These are phyloP conservation scores for Romanogobio albipinnatus DNA, from an alignment of 2,113 vertebrate genomes.

Conservation along the genomic window DNA sequence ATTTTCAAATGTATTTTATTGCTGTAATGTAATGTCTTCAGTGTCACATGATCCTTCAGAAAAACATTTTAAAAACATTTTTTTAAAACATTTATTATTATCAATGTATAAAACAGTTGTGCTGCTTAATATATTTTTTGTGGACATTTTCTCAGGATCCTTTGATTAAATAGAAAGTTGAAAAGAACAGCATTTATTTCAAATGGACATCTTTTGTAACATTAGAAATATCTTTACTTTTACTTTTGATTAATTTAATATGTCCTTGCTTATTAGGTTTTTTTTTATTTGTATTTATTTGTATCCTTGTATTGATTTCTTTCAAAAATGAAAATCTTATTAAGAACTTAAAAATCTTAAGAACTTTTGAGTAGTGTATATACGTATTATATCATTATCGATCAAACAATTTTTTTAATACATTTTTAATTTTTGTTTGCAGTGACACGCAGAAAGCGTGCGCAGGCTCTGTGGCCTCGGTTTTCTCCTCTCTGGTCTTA, in stretches of 20 bases:
- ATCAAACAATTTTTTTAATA: background rate
- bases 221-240: background rate
- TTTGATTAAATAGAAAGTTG: background rate
- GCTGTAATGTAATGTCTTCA: background rate
- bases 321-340: too few species aligned
- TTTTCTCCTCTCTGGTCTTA: conserved; percentile 91
- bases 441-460: conserved; percentile 93
- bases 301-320: background rate
- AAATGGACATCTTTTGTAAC: background rate
- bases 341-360: background rate
- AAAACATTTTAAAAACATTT: too few species aligned
- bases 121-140: background rate
- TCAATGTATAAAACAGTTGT: background rate
- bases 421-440: background rate
- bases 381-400: background rate
- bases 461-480: conserved; percentile 89
- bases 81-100: background rate
- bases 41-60: background rate
- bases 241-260: background rate
- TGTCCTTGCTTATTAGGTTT: background rate
- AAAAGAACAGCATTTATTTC: background rate
- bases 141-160: background rate
- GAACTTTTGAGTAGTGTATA: background rate
- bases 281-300: background rate
- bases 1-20: background rate